Evolutionary conservation across 2,888 invertebrate genomes (phyloP), one percentile per base, ranked within the genome.

Genomic region (Cosmia trapezina): DNA sequence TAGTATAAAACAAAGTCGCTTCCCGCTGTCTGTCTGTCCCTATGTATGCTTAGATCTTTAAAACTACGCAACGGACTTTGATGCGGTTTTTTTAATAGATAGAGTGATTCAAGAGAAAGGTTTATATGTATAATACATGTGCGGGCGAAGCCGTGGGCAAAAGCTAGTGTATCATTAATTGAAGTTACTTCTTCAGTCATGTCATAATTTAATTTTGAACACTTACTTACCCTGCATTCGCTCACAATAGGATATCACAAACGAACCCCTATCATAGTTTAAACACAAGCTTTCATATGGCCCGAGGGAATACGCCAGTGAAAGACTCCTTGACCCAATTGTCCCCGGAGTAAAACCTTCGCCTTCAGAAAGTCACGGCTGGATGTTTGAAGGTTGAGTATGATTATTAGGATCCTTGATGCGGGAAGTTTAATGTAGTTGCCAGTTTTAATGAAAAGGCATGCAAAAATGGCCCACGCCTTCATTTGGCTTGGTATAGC

Each of bases 241-340:
- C 41, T 66, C 11, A 8, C 14, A 28, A 66, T 14, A 66, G 11
- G 41, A 49, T 41, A 68, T 66, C 65, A 69, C n/a, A 22, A 53
- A 28, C 8, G 11, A 69, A 28, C 37, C 37, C 6, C 9, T 47
- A 47, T 41, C 64, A 17, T 45, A 63, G 53, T 75, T 72, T 41
- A 53, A 53, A 62, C 45, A 9, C 9, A 33, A 64, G 47, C 65
- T 19, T 47, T 73, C 41, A 75, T 65, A 49, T 12, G 33, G 11
- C 73, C 66, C 56, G 17, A 57, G 49, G 56, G 76, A 57, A 67
- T 49, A 17, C 17, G 2, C 4, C 22, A 6, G 17, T 66, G 19
- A 37, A 56, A 67, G 49, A 8, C 22, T 47, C 76, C 56, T 67
- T 76, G 67, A 76, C 76, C 67, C 19, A 57, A n/a, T 57, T 76